Evolutionary conservation across 2,797 vertebrate genomes (phyloP), one percentile per base, ranked within the genome.

Genomic region (Nyctibius grandis): DNA sequence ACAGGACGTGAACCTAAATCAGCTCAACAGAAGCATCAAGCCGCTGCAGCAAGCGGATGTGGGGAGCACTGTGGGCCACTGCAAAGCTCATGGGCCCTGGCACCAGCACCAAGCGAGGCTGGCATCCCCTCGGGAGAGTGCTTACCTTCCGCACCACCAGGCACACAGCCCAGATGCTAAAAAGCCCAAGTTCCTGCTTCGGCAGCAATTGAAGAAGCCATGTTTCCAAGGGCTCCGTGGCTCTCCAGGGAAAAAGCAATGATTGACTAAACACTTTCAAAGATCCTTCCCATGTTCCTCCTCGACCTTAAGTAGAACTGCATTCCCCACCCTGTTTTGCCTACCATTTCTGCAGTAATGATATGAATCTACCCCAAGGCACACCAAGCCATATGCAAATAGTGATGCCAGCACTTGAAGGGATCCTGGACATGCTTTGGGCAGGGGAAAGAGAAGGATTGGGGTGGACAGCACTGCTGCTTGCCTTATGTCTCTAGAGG

Each of bases 41-140:
- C 15, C 2, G 3, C 45, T 54, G 61, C 1, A 2, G 50, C 51
- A 78, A 16, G 45, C 0, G 0, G 23, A 21, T 54, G 23, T 2
- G 5, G 34, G 29, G n/a, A 65, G 42, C 8, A 5, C 69, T 47
- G 47, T 6, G 29, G 34, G 47, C 34, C 34, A n/a, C 17, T 12
- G 48, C 70, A 89, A 45, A 85, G 36, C 67, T 77, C 60, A 4
- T 10, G 29, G 44, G 29, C 76, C 73, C 69, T 51, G 51, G 64
- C 47, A 69, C 9, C 29, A 50, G 53, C 34, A 15, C 36, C 0
- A 0, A 60, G 38, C 0, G 0, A 88, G 59, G 50, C n/a, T 76
- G 59, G 54, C 45, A 45, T 19, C n/a, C 36, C 25, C 15, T 12
- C 8, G 4, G 54, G 29, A 76, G 45, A 21, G 23, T 33, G 11